phyloP scores from a whole-genome alignment of 2,797 vertebrate species.

The Notolabrus celidotus region DNA sequence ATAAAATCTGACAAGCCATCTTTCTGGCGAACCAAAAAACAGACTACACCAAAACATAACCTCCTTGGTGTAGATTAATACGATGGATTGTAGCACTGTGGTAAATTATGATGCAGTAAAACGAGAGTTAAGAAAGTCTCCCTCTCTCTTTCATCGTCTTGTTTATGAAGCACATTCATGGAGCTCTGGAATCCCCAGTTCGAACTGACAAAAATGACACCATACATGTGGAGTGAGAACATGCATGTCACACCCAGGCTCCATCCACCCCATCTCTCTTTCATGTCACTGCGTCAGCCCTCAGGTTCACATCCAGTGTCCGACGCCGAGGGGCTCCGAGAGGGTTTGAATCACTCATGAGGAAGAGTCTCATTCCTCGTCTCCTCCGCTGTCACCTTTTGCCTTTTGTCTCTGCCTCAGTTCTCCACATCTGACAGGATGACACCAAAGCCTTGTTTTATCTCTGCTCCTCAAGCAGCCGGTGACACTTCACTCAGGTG shows the following conservation, averaged over 20 bases:
- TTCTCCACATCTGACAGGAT: slow-evolving; percentile 40
- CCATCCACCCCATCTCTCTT: background rate
- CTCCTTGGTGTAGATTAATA: too few relatives aligned
- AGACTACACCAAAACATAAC: too few relatives aligned
- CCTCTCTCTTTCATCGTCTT: too few relatives aligned
- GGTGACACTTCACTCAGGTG: slow-evolving; percentile 70
- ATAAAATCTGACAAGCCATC: too few relatives aligned
- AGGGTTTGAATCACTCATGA: slow-evolving; percentile 30
- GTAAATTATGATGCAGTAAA: too few relatives aligned
- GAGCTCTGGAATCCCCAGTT: background rate
- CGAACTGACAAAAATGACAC: background rate
- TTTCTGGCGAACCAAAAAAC: too few relatives aligned
- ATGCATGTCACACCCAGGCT: background rate
- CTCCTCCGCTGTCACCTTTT: slow-evolving; percentile 39
- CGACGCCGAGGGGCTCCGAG: background rate
- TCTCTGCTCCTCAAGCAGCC: slow-evolving; percentile 56
- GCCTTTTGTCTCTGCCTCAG: slow-evolving; percentile 33
- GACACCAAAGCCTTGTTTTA: slow-evolving; percentile 67
- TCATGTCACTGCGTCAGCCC: background rate
- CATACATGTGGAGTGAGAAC: background rate
- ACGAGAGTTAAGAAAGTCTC: too few relatives aligned
- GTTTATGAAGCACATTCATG: background rate
- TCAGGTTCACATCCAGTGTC: slow-evolving; percentile 13
- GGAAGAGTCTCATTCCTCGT: slow-evolving; percentile 27
- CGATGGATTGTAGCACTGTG: too few relatives aligned